Base-by-base conservation (phyloP, 2,888 invertebrate genomes). In the Crocallis elinguaria region DNA sequence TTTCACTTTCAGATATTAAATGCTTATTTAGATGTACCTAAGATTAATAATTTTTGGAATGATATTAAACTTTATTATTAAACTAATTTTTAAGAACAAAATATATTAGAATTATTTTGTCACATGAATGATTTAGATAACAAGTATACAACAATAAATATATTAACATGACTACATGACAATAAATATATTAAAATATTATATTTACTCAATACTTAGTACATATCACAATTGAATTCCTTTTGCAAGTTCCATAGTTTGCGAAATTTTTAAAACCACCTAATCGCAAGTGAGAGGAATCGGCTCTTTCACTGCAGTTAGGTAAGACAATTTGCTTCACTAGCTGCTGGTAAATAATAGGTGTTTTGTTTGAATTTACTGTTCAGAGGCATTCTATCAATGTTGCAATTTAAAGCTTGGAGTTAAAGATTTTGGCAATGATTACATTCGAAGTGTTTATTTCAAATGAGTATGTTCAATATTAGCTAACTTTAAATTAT, bases 321-420 rank as follows among this genome's bases (percentile, higher is more conserved):
- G 45, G 49, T 52, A 59, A 62, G 61, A 50, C 17, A 39, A 21
- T 48, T 55, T 62, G 57, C 57, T 29, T 44, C 46, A 59, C 48
- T 53, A 50, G 46, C 58, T 51, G 48, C 48, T 25, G 43, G 48
- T 45, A 55, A 60, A 62, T 62, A 33, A 62, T 62, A 49, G 55
- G 48, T 45, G 60, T 54, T 59, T 52, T 52, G 52, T 48, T 52
- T 49, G 39, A 53, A 46, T 56, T 49, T 49, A 53, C 48, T 13
- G 45, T 36, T 52, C 50, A 23, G 42, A 55, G 37, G 46, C 49
- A 48, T 57, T 58, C 41, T 37, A 29, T 21, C 30, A 49, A 13
- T 50, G 48, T 43, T 49, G 35, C 48, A 45, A 45, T 32, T 21
- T 12, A 25, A 41, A 49, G 43, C 12, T 8, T 12, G 48, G 19